Percentiles rank a stretch among this genome's conserved stretches.
Conservation (phyloP, 2,113 vertebrate genomes). For the Dasyurus viverrinus region DNA sequence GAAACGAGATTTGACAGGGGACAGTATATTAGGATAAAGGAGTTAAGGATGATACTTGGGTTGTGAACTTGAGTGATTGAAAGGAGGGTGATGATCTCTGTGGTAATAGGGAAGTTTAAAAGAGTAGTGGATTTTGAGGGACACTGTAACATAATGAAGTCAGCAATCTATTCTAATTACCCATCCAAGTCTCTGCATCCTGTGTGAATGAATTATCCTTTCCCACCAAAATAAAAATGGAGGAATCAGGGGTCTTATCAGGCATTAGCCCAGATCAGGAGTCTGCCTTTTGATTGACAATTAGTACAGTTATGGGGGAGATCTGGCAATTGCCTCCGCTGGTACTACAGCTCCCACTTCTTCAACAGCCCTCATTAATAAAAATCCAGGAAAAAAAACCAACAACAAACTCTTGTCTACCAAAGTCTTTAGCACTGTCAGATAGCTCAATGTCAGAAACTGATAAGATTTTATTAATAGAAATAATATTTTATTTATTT, state of each 20-base stretch:
- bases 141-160: not conserved
- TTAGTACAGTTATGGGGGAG: not conserved
- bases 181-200: not conserved
- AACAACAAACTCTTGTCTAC: too few relatives aligned
- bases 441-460: not conserved
- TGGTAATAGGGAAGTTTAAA: not conserved
- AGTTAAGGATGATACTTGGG: not conserved
- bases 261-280: not conserved
- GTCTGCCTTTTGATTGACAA: not conserved
- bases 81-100: not conserved
- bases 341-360: not conserved
- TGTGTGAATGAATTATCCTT: not conserved
- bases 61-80: not conserved
- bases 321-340: not conserved
- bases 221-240: not conserved
- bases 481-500: not conserved
- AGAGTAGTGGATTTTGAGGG: not conserved
- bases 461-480: not conserved
- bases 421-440: not conserved
- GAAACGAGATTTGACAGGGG: not conserved
- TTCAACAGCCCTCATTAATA: not conserved
- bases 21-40: not conserved
- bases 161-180: not conserved
- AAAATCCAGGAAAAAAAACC: not conserved
- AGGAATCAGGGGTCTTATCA: not conserved